phyloP scores from a whole-genome alignment of 2,113 vertebrate species.

The Craseonycteris thonglongyai region DNA sequence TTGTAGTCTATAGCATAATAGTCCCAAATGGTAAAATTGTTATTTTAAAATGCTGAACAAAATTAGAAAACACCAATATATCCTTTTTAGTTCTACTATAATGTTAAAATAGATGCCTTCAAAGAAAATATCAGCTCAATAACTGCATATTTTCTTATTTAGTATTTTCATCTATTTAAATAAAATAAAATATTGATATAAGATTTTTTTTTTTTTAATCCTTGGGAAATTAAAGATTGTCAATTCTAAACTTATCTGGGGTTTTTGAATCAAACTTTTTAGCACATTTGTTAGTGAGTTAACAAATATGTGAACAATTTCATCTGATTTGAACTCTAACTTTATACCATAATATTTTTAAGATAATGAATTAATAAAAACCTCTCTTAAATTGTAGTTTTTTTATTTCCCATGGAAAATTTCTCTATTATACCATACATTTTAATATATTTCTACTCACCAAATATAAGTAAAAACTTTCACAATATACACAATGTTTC shows the following conservation, averaged over 20 bases:
- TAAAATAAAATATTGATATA: neutral
- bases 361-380: neutral
- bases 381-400: neutral
- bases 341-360: neutral
- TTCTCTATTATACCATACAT: neutral
- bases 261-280: neutral
- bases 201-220: neutral
- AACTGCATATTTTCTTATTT: neutral
- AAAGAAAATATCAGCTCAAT: neutral
- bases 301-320: neutral
- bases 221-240: neutral
- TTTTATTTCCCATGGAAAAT: neutral
- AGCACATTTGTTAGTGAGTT: neutral
- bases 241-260: neutral
- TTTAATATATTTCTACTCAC: neutral
- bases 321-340: neutral
- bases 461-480: neutral
- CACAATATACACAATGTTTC: neutral
- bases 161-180: neutral
- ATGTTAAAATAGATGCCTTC: neutral
- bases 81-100: neutral
- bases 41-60: neutral
- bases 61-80: neutral
- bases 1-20: neutral
- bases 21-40: neutral